Conservation (phyloP, 2,113 vertebrate genomes). For the Hyaena hyaena region DNA sequence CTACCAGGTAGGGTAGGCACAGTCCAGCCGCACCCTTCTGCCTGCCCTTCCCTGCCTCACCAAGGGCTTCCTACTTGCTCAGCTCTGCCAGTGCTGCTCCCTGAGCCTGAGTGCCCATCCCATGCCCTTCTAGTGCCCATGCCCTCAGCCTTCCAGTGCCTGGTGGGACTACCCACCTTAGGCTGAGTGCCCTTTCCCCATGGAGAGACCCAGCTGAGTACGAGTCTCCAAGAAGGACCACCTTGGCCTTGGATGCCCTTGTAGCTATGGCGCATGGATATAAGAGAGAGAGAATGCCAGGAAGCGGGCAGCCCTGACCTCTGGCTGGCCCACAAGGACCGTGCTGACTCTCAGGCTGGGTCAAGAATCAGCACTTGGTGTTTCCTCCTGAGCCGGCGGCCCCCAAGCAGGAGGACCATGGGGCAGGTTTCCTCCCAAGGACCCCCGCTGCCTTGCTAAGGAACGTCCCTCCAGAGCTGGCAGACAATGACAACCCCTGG, state of each 20-base stretch:
- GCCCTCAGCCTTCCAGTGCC: not conserved
- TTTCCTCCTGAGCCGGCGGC: not conserved
- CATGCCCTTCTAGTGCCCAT: not conserved
- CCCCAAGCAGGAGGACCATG: not conserved
- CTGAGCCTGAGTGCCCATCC: not conserved
- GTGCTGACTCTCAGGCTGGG: not conserved
- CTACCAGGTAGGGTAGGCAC: not conserved
- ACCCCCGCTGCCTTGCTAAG: not conserved
- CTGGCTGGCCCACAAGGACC: not conserved
- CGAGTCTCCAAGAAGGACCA: not conserved
- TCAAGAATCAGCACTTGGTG: not conserved
- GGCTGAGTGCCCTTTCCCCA: not conserved
- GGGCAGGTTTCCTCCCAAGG: not conserved
- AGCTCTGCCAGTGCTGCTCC: not conserved
- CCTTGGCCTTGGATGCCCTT: not conserved
- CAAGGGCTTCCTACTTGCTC: not conserved
- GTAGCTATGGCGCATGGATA: not conserved
- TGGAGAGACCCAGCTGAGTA: not conserved
- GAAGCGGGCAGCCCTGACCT: not conserved
- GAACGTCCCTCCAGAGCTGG: not conserved
- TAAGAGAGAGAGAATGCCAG: not conserved
- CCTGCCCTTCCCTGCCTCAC: not conserved
- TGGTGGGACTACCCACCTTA: not conserved
- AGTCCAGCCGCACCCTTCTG: not conserved
- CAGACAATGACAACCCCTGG: not conserved